Percentiles rank a stretch among this genome's conserved stretches.
phyloP scores from a whole-genome alignment of 2,113 vertebrate species.

The Hippoglossus stenolepis region DNA sequence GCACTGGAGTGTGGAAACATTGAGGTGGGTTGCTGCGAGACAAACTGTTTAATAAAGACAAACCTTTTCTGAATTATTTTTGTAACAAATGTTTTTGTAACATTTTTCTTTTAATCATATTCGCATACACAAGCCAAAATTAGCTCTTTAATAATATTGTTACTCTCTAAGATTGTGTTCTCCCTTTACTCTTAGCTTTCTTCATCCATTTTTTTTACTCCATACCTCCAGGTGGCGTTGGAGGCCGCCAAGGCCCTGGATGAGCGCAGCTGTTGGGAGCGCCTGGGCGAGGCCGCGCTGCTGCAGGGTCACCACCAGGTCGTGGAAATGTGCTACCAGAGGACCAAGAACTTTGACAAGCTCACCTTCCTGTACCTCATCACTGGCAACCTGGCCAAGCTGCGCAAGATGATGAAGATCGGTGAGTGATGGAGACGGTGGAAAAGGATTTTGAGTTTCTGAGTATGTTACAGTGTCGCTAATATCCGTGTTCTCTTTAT shows the following conservation, averaged over 20 bases:
- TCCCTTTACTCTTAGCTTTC: background rate
- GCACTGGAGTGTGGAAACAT: constrained; percentile 96
- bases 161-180: background rate
- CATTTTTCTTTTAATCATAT: too few relatives aligned
- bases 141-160: too few relatives aligned
- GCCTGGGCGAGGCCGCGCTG: constrained; percentile 92
- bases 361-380: constrained; percentile 98
- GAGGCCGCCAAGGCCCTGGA: constrained; percentile 96
- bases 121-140: too few relatives aligned
- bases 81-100: too few relatives aligned
- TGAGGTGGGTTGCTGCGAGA: constrained; percentile 79
- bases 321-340: constrained; percentile 99
- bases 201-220: background rate
- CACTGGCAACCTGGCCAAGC: constrained; percentile 96
- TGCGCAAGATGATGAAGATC: constrained; percentile 99
- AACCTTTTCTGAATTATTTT: background rate
- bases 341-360: constrained; percentile 97
- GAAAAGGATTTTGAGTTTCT: background rate
- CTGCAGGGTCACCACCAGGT: constrained; percentile 98
- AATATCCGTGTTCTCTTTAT: background rate
- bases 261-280: constrained; percentile 96
- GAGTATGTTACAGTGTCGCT: constrained; percentile 10
- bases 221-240: constrained; percentile 86
- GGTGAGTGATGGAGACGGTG: constrained; percentile 77
- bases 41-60: background rate